These are phyloP conservation scores for Papilio helenus DNA, from an alignment of 1,140 invertebrate genomes.

Conservation along the genomic window DNA sequence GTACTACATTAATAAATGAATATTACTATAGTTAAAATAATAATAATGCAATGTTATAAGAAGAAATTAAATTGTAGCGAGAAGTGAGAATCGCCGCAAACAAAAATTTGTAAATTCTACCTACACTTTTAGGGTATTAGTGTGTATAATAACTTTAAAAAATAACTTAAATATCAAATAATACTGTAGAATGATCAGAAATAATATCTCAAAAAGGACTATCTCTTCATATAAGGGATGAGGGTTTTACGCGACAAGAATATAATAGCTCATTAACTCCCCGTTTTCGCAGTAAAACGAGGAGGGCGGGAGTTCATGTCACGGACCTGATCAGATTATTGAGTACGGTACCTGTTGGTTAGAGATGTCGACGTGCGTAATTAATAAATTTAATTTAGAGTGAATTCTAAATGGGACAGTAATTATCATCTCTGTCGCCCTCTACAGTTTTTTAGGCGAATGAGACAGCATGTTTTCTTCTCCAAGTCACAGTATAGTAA, in stretches of 20 bases:
- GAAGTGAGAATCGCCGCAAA: too few species aligned
- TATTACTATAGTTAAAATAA: too few species aligned
- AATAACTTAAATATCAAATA: not conserved
- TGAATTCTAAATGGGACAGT: not conserved
- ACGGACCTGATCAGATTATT: constrained; percentile 24
- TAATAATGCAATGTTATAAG: too few species aligned
- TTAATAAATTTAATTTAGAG: constrained; percentile 17
- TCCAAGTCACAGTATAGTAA: too few species aligned
- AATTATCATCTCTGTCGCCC: not conserved
- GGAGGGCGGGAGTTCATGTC: constrained; percentile 2
- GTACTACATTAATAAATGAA: too few species aligned
- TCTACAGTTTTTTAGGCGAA: too few species aligned
- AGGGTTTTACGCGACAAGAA: constrained; percentile 11
- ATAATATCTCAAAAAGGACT: not conserved
- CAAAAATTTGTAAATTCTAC: not conserved
- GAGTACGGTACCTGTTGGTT: constrained; percentile 11
- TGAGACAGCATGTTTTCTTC: too few species aligned
- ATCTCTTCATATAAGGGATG: not conserved
- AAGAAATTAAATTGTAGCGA: too few species aligned
- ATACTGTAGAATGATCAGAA: not conserved
- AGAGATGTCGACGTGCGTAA: not conserved
- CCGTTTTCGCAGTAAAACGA: constrained; percentile 11
- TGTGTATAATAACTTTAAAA: not conserved
- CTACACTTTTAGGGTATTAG: not conserved
- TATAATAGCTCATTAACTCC: constrained; percentile 29